Conservation (phyloP, 2,113 vertebrate species). For the Embiotoca jacksoni region DNA sequence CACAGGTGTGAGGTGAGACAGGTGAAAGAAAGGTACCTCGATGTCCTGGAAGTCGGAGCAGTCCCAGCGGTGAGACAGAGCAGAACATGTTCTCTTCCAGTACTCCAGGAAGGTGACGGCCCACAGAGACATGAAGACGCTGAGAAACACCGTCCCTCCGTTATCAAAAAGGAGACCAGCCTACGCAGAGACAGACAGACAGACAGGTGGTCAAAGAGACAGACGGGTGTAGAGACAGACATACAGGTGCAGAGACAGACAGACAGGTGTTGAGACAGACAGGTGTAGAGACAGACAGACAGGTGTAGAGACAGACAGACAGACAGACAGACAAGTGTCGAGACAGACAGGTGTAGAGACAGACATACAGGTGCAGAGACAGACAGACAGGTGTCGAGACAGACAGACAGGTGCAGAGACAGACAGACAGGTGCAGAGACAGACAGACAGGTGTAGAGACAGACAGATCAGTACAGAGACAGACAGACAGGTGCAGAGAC, state of each 20-base stretch:
- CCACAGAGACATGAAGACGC: conserved; percentile 89
- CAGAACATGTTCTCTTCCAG: conserved; percentile 85
- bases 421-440: not conserved
- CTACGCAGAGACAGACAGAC: conserved; percentile 51
- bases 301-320: not conserved
- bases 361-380: not conserved
- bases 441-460: too few relatives aligned
- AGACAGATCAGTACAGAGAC: not conserved
- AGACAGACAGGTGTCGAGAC: not conserved
- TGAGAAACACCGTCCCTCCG: conserved; percentile 86
- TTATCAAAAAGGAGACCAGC: conserved; percentile 87
- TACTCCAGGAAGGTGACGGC: conserved; percentile 87
- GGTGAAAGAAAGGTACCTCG: conserved; percentile 59
- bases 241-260: not conserved
- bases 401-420: not conserved
- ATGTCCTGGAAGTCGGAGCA: conserved; percentile 86
- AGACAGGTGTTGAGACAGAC: not conserved
- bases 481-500: not conserved
- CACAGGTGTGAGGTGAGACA: too few relatives aligned
- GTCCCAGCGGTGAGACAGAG: conserved; percentile 86
- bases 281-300: not conserved
- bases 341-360: not conserved
- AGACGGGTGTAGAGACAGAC: not conserved
- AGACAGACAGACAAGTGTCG: too few relatives aligned
- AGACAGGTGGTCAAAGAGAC: not conserved